Evolutionary conservation across 2,797 vertebrate genomes (phyloP).

Genomic region (Acanthis flammea): DNA sequence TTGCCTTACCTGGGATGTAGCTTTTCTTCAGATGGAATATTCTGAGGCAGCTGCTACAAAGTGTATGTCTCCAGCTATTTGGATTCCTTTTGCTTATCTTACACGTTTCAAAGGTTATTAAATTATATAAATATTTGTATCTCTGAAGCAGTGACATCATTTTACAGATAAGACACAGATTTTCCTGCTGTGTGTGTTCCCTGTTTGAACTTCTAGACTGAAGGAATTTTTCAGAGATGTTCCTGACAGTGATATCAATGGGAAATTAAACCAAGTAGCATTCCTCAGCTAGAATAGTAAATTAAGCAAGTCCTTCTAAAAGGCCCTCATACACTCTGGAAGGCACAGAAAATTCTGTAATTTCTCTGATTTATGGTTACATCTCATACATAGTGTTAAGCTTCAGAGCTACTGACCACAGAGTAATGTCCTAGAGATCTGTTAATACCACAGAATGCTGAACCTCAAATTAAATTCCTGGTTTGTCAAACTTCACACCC

Average conservation of each 20-base stretch:
- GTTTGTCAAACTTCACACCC: neutral
- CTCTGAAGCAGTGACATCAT: neutral
- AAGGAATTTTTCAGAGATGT: neutral
- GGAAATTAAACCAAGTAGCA: neutral
- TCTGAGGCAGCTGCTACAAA: neutral
- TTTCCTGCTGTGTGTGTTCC: neutral
- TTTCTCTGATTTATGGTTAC: neutral
- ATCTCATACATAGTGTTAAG: neutral
- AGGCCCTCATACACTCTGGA: neutral
- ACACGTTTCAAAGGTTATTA: neutral
- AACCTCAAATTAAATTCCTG: neutral
- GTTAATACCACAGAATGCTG: neutral
- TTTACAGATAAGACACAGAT: neutral
- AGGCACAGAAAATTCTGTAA: neutral
- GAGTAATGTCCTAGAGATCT: neutral
- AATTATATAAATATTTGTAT: neutral
- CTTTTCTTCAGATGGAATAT: neutral
- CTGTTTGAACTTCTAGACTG: neutral
- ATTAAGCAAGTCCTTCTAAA: neutral
- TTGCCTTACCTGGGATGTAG: neutral
- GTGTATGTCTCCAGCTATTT: neutral
- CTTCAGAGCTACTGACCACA: neutral
- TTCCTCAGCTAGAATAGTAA: neutral
- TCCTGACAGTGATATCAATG: accelerated
- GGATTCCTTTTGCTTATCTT: neutral